Evolutionary conservation across 2,113 vertebrate species (phyloP).

Genomic region (Misgurnus anguillicaudatus): DNA sequence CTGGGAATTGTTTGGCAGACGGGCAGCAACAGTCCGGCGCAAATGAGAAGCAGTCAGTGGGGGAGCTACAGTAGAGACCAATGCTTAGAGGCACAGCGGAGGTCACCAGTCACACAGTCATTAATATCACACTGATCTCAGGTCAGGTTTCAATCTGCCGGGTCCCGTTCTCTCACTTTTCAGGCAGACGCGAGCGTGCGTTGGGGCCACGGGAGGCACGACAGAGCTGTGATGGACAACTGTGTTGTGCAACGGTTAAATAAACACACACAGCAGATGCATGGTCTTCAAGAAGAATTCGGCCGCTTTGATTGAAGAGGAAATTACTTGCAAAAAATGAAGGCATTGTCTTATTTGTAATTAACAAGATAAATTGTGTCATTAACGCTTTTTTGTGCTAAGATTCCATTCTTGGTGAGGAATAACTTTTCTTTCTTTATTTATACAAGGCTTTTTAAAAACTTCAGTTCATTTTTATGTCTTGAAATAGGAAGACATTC

Average conservation of each 20-base stretch:
- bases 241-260: constrained; percentile 30
- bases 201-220: constrained; percentile 4
- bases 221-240: constrained; percentile 13
- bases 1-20: constrained; percentile 56
- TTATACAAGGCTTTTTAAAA: not conserved
- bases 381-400: not conserved
- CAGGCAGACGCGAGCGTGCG: not conserved
- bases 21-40: constrained; percentile 48
- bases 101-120: constrained; percentile 30
- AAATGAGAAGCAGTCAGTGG: constrained; percentile 63
- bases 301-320: not conserved
- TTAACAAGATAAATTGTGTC: not conserved
- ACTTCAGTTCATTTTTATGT: not conserved
- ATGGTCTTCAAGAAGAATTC: not conserved
- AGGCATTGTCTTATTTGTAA: not conserved
- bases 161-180: not conserved
- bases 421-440: not conserved
- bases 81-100: not conserved
- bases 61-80: not conserved
- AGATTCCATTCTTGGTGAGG: not conserved
- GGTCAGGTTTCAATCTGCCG: constrained; percentile 13
- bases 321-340: not conserved
- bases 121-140: constrained; percentile 43
- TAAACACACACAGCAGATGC: constrained; percentile 14
- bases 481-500: not conserved